Evolutionary conservation across 2,797 vertebrate species (phyloP).

Genomic region (Macrochelys suwanniensis): DNA sequence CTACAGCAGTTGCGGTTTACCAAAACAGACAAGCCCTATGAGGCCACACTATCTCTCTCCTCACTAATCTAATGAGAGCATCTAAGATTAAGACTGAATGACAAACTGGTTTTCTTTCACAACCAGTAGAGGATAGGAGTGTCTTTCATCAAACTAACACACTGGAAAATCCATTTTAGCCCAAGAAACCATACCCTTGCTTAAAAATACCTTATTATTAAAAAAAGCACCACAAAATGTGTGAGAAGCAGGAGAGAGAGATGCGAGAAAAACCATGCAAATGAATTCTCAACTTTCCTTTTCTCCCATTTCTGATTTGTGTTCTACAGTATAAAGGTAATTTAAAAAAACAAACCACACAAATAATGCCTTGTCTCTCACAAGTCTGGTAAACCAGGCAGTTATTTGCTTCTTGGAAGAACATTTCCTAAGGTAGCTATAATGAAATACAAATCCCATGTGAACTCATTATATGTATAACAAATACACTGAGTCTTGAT

Average conservation of each 20-base stretch:
- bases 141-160: neutral
- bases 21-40: neutral
- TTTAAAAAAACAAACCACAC: neutral
- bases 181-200: neutral
- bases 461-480: neutral
- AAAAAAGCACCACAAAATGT: neutral
- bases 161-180: neutral
- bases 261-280: neutral
- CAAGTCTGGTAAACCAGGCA: neutral
- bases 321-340: neutral
- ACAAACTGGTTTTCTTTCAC: neutral
- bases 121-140: neutral
- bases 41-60: neutral
- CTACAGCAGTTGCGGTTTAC: neutral
- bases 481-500: neutral
- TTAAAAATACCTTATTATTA: neutral
- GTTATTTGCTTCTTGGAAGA: neutral
- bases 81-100: neutral
- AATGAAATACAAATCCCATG: neutral
- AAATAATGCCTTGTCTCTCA: neutral
- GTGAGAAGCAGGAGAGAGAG: neutral
- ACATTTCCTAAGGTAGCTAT: neutral
- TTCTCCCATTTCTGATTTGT: neutral
- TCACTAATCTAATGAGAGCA: neutral
- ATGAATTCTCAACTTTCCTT: too few species aligned